Conservation (phyloP, 2,888 invertebrate species). For the Drosophila setosimentum region DNA sequence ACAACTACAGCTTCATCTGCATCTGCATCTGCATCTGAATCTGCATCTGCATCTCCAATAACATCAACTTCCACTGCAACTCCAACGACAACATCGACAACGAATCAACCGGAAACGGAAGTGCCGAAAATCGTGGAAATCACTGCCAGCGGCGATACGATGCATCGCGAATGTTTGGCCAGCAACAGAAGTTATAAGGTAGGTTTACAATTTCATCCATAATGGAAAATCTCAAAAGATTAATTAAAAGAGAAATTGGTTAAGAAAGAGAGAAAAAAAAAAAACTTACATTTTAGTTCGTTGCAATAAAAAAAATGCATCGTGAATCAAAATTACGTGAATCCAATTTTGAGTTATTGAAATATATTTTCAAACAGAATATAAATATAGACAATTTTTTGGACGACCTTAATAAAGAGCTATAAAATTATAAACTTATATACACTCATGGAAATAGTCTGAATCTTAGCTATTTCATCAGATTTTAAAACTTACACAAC, state of each 20-base stretch:
- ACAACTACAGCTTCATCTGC: slow-evolving; percentile 33
- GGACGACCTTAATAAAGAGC: no score
- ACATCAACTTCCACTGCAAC: slow-evolving; percentile 52
- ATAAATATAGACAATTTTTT: no score
- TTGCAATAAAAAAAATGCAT: neutral
- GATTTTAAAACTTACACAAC: no score
- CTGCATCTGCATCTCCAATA: slow-evolving; percentile 25
- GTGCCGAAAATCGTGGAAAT: slow-evolving; percentile 82
- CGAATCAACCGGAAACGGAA: slow-evolving; percentile 66
- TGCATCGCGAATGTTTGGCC: slow-evolving; percentile 85
- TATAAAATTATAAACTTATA: no score
- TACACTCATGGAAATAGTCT: no score
- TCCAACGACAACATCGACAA: slow-evolving; percentile 49
- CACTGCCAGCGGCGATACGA: slow-evolving; percentile 75
- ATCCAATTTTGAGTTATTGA: neutral
- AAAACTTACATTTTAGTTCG: neutral
- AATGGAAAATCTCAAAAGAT: neutral
- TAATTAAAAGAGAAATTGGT: no score
- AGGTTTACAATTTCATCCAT: slow-evolving; percentile 1
- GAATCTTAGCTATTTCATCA: no score
- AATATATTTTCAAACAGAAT: neutral
- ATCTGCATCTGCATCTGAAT: slow-evolving; percentile 1
- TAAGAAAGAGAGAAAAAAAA: neutral
- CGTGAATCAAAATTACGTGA: no score
- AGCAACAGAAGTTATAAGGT: slow-evolving; percentile 87